Evolutionary conservation across 1,140 invertebrate species (phyloP), one percentile per base, ranked within the genome.

Genomic region (Bombus huntii): DNA sequence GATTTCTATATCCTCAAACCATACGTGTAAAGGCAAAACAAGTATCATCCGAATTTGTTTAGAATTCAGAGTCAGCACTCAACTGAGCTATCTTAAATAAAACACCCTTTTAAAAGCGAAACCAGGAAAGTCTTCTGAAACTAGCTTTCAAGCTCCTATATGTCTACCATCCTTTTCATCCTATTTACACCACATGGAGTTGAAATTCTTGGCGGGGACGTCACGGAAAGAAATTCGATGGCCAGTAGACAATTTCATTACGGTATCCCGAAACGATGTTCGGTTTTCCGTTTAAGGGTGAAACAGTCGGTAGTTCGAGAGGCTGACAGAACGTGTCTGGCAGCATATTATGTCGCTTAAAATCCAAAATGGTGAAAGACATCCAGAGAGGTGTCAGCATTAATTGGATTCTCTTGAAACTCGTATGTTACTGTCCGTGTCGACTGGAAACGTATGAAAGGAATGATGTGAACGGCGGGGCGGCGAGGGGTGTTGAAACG

Each of bases 301-400:
- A 25, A 47, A 66, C 53, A 74, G 75, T 75, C 59, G 84, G 83
- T 79, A 47, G 77, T 89, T 90, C 73, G 88, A 90, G 70, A 85
- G 74, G 81, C 89, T 90, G 88, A 90, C 89, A 84, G 71, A 81
- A 53, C 73, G 25, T 90, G 88, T 86, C 89, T 68, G 86, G 83
- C 76, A 59, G 76, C 89, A 59, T 88, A 90, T 90, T 90, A 90
- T 75, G 86, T 83, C 87, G 83, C 73, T 91, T 91, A 91, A 91
- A 91, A 91, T 91, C 88, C 90, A 89, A 89, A 91, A 91, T 83
- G 88, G 73, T 88, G 90, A 91, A 91, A 91, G 90, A 91, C 83
- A 91, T 83, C 81, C 73, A 74, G 83, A 72, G 86, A 91, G 71
- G 78, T 89, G 90, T 91, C 90, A 88, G 81, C 83, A 89, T 91